phyloP scores from a whole-genome alignment of 2,113 vertebrate genomes.

The Colistium nudipinnis region DNA sequence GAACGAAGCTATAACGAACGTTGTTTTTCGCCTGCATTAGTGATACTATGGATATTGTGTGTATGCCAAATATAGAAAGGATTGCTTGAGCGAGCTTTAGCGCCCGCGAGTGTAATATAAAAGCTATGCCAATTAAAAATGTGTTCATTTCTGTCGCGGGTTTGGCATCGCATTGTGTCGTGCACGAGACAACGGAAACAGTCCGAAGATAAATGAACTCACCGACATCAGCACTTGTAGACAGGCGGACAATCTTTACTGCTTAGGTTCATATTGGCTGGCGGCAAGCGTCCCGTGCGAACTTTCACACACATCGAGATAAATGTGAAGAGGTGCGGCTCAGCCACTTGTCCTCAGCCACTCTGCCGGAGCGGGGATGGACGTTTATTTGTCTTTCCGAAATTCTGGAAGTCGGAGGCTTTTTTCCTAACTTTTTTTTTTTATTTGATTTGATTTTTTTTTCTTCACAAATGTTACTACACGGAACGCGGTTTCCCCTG shows the following conservation, averaged over 20 bases:
- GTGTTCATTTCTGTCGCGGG: not conserved
- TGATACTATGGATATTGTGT: accelerated
- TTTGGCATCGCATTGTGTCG: not conserved
- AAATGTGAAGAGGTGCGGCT: not conserved
- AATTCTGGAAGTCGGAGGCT: not conserved
- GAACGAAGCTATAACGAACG: not conserved
- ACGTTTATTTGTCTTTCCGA: not conserved
- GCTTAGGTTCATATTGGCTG: not conserved
- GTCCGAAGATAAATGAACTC: slow-evolving; percentile 37
- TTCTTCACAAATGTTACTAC: not conserved
- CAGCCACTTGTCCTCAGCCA: slow-evolving; percentile 34
- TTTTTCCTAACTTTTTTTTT: not conserved
- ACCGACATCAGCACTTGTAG: slow-evolving; percentile 25
- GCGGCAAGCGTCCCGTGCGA: not conserved
- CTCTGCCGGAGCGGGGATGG: not conserved
- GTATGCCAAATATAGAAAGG: not conserved
- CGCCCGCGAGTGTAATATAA: not conserved
- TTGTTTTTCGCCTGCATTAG: not conserved
- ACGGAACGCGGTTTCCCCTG: not conserved
- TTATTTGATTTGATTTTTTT: too few species aligned
- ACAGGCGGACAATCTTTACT: slow-evolving; percentile 1
- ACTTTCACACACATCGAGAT: not conserved
- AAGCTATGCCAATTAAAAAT: not conserved
- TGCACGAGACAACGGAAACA: not conserved
- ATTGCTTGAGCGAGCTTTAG: accelerated